Conservation (phyloP, 1,140 invertebrate genomes). For the Prorops nasuta region DNA sequence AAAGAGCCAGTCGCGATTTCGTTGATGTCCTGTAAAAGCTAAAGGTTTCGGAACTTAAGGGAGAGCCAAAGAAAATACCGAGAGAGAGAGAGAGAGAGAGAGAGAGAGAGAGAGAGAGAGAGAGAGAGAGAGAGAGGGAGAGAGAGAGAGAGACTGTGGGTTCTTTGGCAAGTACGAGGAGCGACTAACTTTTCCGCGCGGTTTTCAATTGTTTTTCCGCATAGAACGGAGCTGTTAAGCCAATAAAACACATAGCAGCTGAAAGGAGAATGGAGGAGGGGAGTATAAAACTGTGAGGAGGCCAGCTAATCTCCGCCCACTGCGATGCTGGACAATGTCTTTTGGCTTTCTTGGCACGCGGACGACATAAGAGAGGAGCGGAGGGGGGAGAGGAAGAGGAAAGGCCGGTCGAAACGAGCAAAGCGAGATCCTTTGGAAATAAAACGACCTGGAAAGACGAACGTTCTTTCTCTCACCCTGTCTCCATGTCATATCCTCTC, state of each 20-base stretch:
- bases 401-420: conserved; percentile 11
- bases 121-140: too few relatives aligned
- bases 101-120: not conserved
- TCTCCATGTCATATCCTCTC: not conserved
- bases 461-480: not conserved
- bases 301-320: not conserved
- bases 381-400: not conserved
- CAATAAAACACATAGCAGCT: too few relatives aligned
- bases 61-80: too few relatives aligned
- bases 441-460: not conserved
- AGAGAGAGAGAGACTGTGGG: not conserved
- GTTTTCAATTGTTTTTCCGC: not conserved
- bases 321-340: not conserved
- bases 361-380: not conserved
- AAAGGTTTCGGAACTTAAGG: too few relatives aligned
- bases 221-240: not conserved
- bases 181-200: not conserved
- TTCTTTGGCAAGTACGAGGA: too few relatives aligned
- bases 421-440: conserved; percentile 4
- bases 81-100: not conserved
- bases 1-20: too few relatives aligned
- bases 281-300: not conserved
- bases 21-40: too few relatives aligned
- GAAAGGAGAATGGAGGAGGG: too few relatives aligned
- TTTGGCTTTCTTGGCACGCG: not conserved